Percentiles rank a stretch among this genome's conserved stretches.
These are phyloP conservation scores for Phortica magna DNA, from an alignment of 2,888 invertebrate genomes.

Conservation along the genomic window DNA sequence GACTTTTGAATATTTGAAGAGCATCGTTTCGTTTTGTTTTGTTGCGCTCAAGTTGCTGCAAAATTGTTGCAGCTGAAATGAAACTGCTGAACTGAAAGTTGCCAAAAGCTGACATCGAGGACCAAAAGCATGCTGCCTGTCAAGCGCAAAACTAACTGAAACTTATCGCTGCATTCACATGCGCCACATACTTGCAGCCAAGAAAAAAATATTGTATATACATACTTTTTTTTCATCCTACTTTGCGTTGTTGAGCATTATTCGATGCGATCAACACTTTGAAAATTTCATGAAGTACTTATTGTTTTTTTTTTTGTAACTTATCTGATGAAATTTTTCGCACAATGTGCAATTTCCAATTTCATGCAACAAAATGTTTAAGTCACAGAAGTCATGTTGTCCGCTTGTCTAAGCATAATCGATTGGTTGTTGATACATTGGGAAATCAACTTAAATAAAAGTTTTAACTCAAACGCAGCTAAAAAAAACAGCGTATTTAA, in stretches of 20 bases:
- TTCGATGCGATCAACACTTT: slow-evolving; percentile 51
- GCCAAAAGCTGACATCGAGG: slow-evolving; percentile 18
- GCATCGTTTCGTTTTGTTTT: slow-evolving; percentile 41
- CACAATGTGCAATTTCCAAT: background rate
- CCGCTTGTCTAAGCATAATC: slow-evolving; percentile 1
- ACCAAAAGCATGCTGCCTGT: slow-evolving; percentile 33
- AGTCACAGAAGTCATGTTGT: background rate
- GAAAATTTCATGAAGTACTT: slow-evolving; percentile 57
- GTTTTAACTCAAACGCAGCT: background rate
- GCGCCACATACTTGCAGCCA: slow-evolving; percentile 15
- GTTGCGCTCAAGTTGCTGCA: slow-evolving; percentile 40
- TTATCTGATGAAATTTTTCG: background rate
- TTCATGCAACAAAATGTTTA: background rate
- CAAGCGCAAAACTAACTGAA: background rate
- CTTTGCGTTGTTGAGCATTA: slow-evolving; percentile 18
- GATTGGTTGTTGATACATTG: background rate
- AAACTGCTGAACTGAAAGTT: slow-evolving; percentile 33
- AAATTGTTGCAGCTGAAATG: slow-evolving; percentile 36
- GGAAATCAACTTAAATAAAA: background rate
- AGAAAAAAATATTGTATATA: slow-evolving; percentile 34
- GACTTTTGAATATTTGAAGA: slow-evolving; percentile 69
- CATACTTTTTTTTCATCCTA: background rate
- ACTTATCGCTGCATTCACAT: background rate
- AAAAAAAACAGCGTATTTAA: background rate
- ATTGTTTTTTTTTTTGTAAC: background rate